Conservation (phyloP, 1,140 invertebrate species). For the Drosophila athabasca region DNA sequence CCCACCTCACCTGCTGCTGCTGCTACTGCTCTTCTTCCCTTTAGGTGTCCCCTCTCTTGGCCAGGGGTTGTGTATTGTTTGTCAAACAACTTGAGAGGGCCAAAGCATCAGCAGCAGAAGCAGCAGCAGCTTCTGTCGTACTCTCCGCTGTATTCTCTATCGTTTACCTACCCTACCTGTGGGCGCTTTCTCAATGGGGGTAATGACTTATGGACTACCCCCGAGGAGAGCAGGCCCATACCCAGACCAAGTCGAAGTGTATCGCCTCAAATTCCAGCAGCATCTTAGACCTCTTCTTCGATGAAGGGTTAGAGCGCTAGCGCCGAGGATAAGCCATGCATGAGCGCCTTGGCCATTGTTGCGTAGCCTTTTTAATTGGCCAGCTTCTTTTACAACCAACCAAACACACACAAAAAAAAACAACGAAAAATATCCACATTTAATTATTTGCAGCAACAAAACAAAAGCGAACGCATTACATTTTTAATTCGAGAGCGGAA, state of each 20-base stretch:
- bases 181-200: conserved; percentile 52
- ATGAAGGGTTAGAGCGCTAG: not conserved
- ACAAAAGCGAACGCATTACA: conserved; percentile 63
- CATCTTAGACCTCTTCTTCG: conserved; percentile 23
- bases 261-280: conserved; percentile 25
- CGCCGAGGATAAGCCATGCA: conserved; percentile 62
- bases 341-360: conserved; percentile 69
- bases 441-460: conserved; percentile 69
- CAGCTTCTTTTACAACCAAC: conserved; percentile 35
- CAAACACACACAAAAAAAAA: too few species aligned
- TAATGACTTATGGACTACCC: conserved; percentile 69
- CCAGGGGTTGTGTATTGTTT: conserved; percentile 64
- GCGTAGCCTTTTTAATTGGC: conserved; percentile 78
- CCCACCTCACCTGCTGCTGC: too few species aligned
- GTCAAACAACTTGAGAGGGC: conserved; percentile 70
- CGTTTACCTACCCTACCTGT: conserved; percentile 47
- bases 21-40: not conserved
- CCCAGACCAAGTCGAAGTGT: conserved; percentile 20
- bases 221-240: conserved; percentile 32
- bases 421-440: conserved; percentile 52
- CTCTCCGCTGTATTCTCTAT: not conserved
- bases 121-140: not conserved
- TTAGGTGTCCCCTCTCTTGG: conserved; percentile 17
- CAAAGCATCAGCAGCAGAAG: conserved; percentile 29
- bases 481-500: conserved; percentile 65